Percentiles rank a stretch among this genome's conserved stretches.
These are phyloP conservation scores for Craniophora ligustri DNA, from an alignment of 2,888 invertebrate genomes.

Conservation along the genomic window DNA sequence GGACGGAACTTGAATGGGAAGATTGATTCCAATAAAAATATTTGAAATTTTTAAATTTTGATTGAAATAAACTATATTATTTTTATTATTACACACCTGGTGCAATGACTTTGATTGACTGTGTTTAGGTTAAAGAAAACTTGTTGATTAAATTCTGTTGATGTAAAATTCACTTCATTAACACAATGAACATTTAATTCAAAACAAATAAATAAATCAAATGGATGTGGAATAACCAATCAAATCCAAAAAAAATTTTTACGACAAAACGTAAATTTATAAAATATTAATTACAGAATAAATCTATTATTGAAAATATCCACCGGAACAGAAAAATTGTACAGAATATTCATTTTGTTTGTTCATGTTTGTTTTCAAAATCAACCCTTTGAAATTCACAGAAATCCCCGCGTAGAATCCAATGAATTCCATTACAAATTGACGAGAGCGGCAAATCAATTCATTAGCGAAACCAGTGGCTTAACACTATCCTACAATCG, in stretches of 20 bases:
- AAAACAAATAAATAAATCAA: neutral
- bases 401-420: conserved; percentile 42
- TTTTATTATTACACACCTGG: no score
- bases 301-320: neutral
- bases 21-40: conserved; percentile 25
- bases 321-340: neutral
- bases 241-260: neutral
- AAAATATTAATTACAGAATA: neutral
- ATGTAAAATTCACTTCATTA: no score
- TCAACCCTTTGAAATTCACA: conserved; percentile 37
- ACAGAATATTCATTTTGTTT: neutral
- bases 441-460: conserved; percentile 79
- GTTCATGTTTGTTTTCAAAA: neutral
- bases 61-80: no score
- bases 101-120: no score
- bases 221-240: neutral
- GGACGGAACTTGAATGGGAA: conserved; percentile 22
- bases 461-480: conserved; percentile 81
- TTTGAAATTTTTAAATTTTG: neutral
- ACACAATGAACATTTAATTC: no score
- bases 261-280: neutral
- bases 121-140: no score
- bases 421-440: conserved; percentile 68
- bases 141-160: no score
- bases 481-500: conserved; percentile 79